Conservation (phyloP, 2,113 vertebrate species). For the Polypterus bichir region DNA sequence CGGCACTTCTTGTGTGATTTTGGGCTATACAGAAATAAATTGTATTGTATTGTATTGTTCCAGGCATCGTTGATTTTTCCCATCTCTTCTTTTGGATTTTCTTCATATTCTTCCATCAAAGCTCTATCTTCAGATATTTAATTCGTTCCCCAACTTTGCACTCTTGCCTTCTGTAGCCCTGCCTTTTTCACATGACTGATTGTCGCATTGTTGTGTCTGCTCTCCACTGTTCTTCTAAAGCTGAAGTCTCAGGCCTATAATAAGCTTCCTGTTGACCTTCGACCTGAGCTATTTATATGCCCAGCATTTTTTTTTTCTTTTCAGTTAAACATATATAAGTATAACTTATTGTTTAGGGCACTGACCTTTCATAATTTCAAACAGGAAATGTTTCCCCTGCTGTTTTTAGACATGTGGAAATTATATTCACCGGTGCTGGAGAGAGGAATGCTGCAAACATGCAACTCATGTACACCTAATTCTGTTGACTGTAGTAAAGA, state of each 20-base stretch:
- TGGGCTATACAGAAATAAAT: no score
- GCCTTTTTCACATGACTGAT: no score
- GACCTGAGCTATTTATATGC: constrained; percentile 1
- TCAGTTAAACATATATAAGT: constrained; percentile 9
- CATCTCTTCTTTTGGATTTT: no score
- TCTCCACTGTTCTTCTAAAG: neutral
- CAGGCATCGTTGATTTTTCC: no score
- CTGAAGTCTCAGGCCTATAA: constrained; percentile 5
- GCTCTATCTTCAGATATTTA: no score
- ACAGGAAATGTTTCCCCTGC: constrained; percentile 11
- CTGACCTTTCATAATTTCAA: constrained; percentile 11
- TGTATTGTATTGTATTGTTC: no score
- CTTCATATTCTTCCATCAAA: no score
- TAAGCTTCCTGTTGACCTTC: constrained; percentile 7
- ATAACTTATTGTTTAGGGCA: constrained; percentile 10
- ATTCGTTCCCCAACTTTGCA: no score
- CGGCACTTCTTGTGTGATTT: no score
- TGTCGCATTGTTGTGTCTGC: neutral
- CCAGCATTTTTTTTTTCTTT: neutral
- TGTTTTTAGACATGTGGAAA: constrained; percentile 11
- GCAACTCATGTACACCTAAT: constrained; percentile 13
- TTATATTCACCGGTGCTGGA: constrained; percentile 15
- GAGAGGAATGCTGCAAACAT: constrained; percentile 17
- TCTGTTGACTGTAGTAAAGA: constrained; percentile 4
- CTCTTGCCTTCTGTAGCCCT: no score